Evolutionary conservation across 1,140 invertebrate genomes (phyloP), one percentile per base, ranked within the genome.

Genomic region (Pseudomyrmex concolor): DNA sequence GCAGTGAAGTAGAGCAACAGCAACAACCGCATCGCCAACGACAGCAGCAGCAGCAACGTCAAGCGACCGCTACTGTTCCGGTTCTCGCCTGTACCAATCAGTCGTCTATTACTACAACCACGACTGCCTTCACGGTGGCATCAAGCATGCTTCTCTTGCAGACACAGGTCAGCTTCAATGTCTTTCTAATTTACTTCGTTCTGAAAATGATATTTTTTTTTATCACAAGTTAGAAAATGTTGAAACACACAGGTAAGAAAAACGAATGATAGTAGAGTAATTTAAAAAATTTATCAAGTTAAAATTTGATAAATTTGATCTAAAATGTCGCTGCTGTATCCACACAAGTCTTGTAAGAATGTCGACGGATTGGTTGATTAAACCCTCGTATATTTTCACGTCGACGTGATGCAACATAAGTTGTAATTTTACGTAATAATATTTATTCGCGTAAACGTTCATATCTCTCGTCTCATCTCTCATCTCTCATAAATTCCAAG

Each of bases 131-230:
- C 84, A 94, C 94, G 77, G 94, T 95, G 74, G 93, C 94, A 82
- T 95, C 95, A 95, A 96, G 95, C 94, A 96, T 96, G 95, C 95
- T 96, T 92, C 95, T 96, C 82, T 93, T 96, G 90, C 95, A 96
- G 89, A 95, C 95, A 88, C 95, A 96, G 95, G 95, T 96, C 87
- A 93, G 91, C 70, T 54, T 13, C 45, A 15, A 55, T 48, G 55
- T 19, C 17, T 22, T n/a, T 9, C n/a, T 48, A 13, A 34, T 50
- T 10, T 10, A 43, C 9, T 34, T 34, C 5, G 34, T 9, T 34
- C 7, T 34, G 34, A 34, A 34, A 34, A 4, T 34, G 34, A 34
- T 34, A 34, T 34, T 34, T 34, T 34, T 34, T 34, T 34, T 34
- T 7, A 34, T 34, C 34, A 34, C 34, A 34, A 34, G 5, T 34